Evolutionary conservation across 2,797 vertebrate species (phyloP), one percentile per base, ranked within the genome.

Genomic region (Otolemur crassicaudatus): DNA sequence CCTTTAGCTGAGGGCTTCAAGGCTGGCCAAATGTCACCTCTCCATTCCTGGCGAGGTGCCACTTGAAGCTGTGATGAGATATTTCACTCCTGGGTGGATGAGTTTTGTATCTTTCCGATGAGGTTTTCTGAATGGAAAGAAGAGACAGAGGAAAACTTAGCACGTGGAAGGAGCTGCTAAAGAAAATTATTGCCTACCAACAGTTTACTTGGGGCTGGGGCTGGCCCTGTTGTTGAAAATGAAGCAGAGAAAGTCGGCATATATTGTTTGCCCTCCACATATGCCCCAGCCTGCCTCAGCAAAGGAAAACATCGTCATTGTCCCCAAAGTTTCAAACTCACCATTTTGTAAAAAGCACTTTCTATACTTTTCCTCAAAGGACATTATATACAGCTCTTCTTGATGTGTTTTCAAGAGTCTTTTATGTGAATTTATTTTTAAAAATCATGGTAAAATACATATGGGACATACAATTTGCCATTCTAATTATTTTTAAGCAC

Each of bases 111-210:
- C 23, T 81, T 94, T 92, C 29, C 67, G 20, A 60, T 58, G 65
- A 96, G 79, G 37, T 84, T 65, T n/a, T 69, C 75, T 92, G 69
- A 77, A 61, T 75, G 43, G 31, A 69, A 73, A 81, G 40, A 86
- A 86, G 40, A 81, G 53, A 23, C 7, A 79, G 46, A 94, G 58
- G 40, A 80, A 85, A 75, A 43, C 60, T 96, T 37, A 72, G 49
- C 12, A 7, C 72, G 53, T 37, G 63, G 87, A 82, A 40, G 53
- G 2, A 34, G 58, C 34, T 65, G 9, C 53, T 65, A 40, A 63
- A 22, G 53, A 53, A 53, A 72, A 67, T n/a, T 61, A 46, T 1
- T 81, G 25, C 10, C 40, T 61, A 70, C 8, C 82, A 86, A 81
- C 19, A 25, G 20, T 31, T 81, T n/a, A 69, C 73, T 20, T 46